These are phyloP conservation scores for Thaumatotibia leucotreta DNA, from an alignment of 1,140 invertebrate species.

Conservation along the genomic window DNA sequence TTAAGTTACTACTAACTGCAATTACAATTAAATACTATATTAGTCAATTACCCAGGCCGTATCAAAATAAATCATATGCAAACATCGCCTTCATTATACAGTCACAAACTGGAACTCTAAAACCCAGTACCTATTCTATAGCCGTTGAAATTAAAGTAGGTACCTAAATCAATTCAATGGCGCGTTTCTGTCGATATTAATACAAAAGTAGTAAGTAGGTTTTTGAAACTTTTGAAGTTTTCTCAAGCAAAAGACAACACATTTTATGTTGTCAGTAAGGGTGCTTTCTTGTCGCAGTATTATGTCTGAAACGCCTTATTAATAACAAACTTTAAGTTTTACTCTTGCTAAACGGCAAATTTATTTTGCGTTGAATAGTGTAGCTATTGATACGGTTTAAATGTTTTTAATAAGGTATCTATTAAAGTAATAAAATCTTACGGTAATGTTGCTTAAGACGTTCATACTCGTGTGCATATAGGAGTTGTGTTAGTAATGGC, in stretches of 20 bases:
- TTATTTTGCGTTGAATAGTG: not conserved
- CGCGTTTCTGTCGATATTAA: too few species aligned
- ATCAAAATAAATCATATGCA: constrained; percentile 48
- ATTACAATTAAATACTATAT: constrained; percentile 17
- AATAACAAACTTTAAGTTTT: too few species aligned
- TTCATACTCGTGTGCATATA: not conserved
- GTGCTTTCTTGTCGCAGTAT: too few species aligned
- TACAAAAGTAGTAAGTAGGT: too few species aligned
- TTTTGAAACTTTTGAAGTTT: too few species aligned
- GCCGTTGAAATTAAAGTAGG: constrained; percentile 1
- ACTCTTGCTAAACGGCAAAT: constrained; percentile 23
- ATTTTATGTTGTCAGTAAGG: too few species aligned
- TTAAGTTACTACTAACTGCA: not conserved
- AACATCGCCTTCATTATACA: constrained; percentile 45
- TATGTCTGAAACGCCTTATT: too few species aligned
- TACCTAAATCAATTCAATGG: constrained; percentile 21
- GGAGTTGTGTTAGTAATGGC: not conserved
- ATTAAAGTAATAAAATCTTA: constrained; percentile 17
- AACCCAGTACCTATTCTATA: constrained; percentile 19
- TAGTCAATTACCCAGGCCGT: constrained; percentile 44
- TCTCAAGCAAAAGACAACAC: too few species aligned
- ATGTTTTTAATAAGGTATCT: constrained; percentile 69
- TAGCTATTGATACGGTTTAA: not conserved
- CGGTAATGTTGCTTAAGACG: not conserved
- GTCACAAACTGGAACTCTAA: constrained; percentile 52